Conservation (phyloP, 2,888 invertebrate species). For the Dinocampus coccinellae region DNA sequence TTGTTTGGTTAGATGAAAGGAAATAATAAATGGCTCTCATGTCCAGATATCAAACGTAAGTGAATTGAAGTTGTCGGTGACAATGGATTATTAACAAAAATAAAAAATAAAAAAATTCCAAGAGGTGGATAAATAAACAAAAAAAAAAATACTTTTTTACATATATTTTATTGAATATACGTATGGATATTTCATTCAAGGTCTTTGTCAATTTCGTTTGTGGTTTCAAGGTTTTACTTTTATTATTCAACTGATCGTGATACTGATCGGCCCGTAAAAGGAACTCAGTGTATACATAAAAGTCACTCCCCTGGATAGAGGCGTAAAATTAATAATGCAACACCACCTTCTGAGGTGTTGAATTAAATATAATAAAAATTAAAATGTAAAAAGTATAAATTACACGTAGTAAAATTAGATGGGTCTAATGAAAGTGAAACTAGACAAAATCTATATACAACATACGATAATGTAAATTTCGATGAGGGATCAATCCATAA, state of each 20-base stretch:
- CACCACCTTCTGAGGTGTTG: background rate
- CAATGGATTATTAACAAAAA: background rate
- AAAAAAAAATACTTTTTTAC: background rate
- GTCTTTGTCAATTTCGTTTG: background rate
- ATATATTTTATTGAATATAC: background rate
- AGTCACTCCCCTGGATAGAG: background rate
- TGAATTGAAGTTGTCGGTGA: background rate
- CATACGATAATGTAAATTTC: background rate
- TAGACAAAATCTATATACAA: background rate
- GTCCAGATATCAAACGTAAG: background rate
- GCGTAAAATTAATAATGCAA: background rate
- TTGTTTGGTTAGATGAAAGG: too few relatives aligned
- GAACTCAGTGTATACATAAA: background rate
- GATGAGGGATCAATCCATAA: background rate
- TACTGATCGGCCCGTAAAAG: conserved; percentile 11
- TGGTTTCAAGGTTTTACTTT: conserved; percentile 13
- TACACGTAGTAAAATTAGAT: background rate
- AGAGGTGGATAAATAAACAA: background rate
- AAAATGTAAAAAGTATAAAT: background rate
- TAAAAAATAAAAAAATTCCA: background rate
- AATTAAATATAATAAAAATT: background rate
- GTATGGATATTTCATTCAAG: background rate
- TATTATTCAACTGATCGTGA: conserved; percentile 21
- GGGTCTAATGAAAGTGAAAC: background rate
- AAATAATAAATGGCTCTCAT: conserved; percentile 4